Percentiles rank a stretch among this genome's conserved stretches.
phyloP scores from a whole-genome alignment of 2,888 invertebrate genomes.

The Fragum whitleyi region DNA sequence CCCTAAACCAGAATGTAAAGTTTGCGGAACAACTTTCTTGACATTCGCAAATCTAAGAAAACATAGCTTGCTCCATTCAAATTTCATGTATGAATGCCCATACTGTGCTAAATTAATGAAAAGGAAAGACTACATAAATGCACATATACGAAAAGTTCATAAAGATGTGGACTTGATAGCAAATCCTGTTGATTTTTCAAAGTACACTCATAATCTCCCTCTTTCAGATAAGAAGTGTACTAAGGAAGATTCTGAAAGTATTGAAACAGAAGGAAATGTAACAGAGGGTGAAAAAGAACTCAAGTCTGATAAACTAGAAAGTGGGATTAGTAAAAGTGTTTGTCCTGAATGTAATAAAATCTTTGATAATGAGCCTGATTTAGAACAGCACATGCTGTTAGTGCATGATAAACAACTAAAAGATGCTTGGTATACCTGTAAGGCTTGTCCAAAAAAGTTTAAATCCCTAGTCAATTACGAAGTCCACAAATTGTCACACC shows the following conservation, averaged over 20 bases:
- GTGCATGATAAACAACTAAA: constrained; percentile 48
- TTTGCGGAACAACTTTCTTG: constrained; percentile 43
- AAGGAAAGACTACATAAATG: constrained; percentile 53
- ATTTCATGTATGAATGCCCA: constrained; percentile 58
- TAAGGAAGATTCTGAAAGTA: neutral
- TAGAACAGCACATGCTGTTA: constrained; percentile 48
- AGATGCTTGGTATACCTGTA: constrained; percentile 51
- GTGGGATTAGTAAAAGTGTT: constrained; percentile 51
- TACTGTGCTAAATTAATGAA: constrained; percentile 59
- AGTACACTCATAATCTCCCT: constrained; percentile 41
- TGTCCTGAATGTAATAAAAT: constrained; percentile 56
- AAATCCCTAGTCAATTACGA: constrained; percentile 54
- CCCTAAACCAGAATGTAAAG: constrained; percentile 35
- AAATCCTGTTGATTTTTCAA: constrained; percentile 53
- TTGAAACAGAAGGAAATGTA: neutral
- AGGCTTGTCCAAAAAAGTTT: constrained; percentile 53
- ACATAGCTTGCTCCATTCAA: constrained; percentile 50
- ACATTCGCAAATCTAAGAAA: constrained; percentile 41
- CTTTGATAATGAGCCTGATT: constrained; percentile 41
- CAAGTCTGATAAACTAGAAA: neutral
- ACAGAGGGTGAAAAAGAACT: constrained; percentile 7
- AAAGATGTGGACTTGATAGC: constrained; percentile 44
- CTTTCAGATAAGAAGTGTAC: constrained; percentile 7
- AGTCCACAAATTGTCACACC: constrained; percentile 59
- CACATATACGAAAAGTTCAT: constrained; percentile 52